Evolutionary conservation across 2,113 vertebrate genomes (phyloP).

Genomic region (Atrichornis clamosus): DNA sequence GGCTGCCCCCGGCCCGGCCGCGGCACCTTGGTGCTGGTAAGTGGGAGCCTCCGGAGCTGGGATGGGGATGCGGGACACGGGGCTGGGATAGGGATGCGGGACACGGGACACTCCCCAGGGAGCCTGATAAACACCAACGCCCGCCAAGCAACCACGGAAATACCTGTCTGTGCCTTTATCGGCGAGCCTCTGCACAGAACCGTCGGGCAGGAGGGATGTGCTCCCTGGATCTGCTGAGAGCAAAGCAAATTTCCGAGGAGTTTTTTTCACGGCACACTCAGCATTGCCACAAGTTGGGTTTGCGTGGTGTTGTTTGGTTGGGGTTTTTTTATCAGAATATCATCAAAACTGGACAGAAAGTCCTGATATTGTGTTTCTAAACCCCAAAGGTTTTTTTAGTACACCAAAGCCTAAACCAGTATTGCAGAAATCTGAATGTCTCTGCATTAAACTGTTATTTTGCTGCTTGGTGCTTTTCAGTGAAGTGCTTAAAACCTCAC

Average conservation of each 20-base stretch:
- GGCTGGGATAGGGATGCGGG: background rate
- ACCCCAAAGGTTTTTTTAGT: background rate
- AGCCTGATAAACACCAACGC: fast-evolving
- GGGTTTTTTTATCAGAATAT: background rate
- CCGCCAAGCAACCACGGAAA: fast-evolving
- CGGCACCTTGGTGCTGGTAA: slow-evolving; percentile 55
- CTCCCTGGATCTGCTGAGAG: background rate
- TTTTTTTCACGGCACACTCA: background rate
- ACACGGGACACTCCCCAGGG: fast-evolving
- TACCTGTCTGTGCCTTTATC: background rate
- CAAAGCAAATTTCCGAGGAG: background rate
- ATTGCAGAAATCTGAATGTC: background rate
- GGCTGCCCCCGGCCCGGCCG: slow-evolving; percentile 1
- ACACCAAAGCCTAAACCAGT: background rate
- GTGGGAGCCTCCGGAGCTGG: background rate
- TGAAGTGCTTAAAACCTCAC: background rate
- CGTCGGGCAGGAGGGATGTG: fast-evolving
- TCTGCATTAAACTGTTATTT: background rate
- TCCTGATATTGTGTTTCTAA: background rate
- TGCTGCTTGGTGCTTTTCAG: background rate
- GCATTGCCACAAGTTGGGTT: background rate
- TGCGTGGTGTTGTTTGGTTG: background rate
- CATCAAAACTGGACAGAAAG: background rate
- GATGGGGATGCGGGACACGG: background rate
- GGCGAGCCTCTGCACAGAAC: background rate